Conservation (phyloP, 2,113 vertebrate species). For the Eulacestoma nigropectus region DNA sequence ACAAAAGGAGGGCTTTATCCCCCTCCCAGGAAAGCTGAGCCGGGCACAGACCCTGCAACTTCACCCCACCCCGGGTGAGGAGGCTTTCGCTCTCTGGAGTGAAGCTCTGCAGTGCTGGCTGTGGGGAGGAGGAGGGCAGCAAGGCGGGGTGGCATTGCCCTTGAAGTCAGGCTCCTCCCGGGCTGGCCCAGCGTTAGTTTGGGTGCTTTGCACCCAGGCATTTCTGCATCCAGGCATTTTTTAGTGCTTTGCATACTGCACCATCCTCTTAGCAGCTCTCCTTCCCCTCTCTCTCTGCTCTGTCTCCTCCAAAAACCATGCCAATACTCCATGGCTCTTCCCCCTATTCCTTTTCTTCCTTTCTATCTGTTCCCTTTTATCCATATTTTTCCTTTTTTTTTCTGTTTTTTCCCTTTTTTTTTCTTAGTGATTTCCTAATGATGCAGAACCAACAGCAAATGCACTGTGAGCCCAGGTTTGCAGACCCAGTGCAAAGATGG, state of each 20-base stretch:
- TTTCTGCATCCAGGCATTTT: not conserved
- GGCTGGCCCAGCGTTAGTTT: not conserved
- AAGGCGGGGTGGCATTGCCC: accelerated
- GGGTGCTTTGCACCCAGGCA: not conserved
- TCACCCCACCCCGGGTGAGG: not conserved
- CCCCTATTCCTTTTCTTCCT: not conserved
- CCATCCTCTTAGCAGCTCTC: accelerated
- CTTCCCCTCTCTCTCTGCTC: not conserved
- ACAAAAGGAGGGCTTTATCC: accelerated
- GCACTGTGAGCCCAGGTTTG: not conserved
- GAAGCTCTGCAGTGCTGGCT: not conserved
- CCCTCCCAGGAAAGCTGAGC: not conserved
- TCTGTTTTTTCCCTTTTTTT: too few relatives aligned
- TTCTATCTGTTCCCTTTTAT: not conserved
- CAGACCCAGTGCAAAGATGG: not conserved
- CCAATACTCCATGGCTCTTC: not conserved
- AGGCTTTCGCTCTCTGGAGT: not conserved
- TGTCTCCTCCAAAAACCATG: not conserved
- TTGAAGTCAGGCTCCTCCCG: accelerated
- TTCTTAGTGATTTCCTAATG: not conserved
- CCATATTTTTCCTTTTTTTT: accelerated
- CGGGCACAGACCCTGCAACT: accelerated
- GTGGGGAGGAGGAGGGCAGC: not conserved
- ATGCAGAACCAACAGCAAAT: not conserved
- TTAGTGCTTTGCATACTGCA: not conserved